phyloP scores from a whole-genome alignment of 2,888 invertebrate species.

The Catocala nupta region DNA sequence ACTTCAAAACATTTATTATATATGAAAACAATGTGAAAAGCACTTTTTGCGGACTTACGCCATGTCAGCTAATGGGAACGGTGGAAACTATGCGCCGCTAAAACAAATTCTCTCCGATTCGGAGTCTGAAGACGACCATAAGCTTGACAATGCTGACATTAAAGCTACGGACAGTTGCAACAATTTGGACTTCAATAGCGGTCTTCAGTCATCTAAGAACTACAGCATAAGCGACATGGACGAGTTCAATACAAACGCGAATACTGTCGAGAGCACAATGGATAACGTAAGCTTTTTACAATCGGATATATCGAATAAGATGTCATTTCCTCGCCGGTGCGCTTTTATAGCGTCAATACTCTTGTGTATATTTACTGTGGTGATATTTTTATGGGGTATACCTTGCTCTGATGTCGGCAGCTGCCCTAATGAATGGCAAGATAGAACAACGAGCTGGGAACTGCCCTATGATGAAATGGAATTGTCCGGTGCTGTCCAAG shows the following conservation, averaged over 20 bases:
- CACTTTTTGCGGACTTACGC: constrained; percentile 40
- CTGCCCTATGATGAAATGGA: constrained; percentile 90
- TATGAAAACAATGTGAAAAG: constrained; percentile 19
- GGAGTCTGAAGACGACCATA: constrained; percentile 91
- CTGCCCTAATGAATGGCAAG: constrained; percentile 87
- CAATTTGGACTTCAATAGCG: constrained; percentile 81
- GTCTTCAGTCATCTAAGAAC: constrained; percentile 78
- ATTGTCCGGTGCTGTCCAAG: constrained; percentile 90
- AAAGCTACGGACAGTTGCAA: constrained; percentile 76
- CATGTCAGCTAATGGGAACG: constrained; percentile 82
- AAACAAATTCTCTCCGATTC: constrained; percentile 93
- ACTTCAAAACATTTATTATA: constrained; percentile 4
- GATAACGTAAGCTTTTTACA: constrained; percentile 83
- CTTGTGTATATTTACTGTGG: constrained; percentile 90
- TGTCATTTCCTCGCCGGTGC: constrained; percentile 90
- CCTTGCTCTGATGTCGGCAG: constrained; percentile 91
- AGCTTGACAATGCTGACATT: constrained; percentile 73
- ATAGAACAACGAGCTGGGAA: constrained; percentile 90
- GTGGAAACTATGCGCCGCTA: constrained; percentile 90
- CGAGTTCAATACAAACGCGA: constrained; percentile 79
- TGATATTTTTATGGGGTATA: constrained; percentile 92
- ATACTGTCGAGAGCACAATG: constrained; percentile 82
- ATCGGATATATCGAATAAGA: constrained; percentile 83
- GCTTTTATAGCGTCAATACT: constrained; percentile 91
- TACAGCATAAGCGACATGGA: constrained; percentile 82